Percentiles rank a stretch among this genome's conserved stretches.
Conservation (phyloP, 2,113 vertebrate species). For the Carlito syrichta region DNA sequence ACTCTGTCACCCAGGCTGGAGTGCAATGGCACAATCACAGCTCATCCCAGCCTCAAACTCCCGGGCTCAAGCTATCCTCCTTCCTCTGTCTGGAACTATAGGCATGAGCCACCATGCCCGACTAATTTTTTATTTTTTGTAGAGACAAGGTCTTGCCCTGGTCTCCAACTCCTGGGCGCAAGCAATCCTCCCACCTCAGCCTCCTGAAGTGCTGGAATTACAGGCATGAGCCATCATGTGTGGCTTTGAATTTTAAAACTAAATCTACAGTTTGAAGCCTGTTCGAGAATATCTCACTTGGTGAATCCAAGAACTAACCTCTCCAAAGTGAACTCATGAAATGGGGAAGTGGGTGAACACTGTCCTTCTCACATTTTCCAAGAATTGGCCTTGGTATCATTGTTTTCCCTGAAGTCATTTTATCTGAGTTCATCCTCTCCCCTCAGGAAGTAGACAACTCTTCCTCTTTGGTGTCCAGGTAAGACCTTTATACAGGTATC, state of each 20-base stretch:
- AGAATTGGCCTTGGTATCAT: background rate
- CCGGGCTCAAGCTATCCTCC: no score
- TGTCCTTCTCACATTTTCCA: background rate
- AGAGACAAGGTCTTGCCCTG: no score
- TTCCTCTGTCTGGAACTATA: no score
- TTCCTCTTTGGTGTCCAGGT: background rate
- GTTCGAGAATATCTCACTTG: background rate
- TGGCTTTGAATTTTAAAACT: conserved; percentile 29
- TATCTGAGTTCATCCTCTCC: background rate
- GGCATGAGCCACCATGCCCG: no score
- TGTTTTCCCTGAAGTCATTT: background rate
- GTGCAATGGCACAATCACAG: no score
- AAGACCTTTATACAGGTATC: background rate
- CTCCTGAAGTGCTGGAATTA: no score
- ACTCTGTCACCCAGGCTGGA: no score
- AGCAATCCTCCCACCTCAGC: no score
- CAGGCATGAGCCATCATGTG: no score
- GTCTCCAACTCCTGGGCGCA: no score
- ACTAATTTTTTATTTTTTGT: no score
- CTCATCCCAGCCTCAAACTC: no score
- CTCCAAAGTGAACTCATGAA: background rate
- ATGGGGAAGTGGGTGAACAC: background rate
- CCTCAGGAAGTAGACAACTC: background rate
- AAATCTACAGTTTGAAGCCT: background rate
- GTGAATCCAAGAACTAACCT: background rate